Base-by-base conservation (phyloP, 1,140 invertebrate genomes). In the Drusus annulatus region DNA sequence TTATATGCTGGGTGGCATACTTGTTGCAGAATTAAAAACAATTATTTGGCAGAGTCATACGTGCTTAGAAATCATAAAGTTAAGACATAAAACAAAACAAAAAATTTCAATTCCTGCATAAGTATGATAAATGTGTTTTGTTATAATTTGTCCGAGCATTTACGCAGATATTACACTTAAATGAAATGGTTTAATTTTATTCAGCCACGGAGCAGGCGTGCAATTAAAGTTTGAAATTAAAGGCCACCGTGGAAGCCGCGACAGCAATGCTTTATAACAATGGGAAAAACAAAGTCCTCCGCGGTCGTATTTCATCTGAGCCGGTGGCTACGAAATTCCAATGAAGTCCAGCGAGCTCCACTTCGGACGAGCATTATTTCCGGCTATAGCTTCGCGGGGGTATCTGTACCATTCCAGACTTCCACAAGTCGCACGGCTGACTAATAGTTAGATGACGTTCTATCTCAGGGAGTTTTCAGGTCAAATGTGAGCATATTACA, bases 261-360 rank as follows among this genome's bases (percentile, higher is more conserved):
- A 80, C 76, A 76, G 58, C 68, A n/a, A 58, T 75, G 69, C 76
- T 81, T 81, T 81, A 78, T 78, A 68, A 76, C 73, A 65, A 25
- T 56, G 23, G 69, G 60, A 52, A 74, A 74, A 74, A 74, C 69
- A 74, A 52, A 23, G 69, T 60, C 19, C 19, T n/a, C 68, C 25
- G 16, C 51, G 36, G 6, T 52, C 68, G 71, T 78, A 81, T 74
- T 78, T 81, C 69, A 81, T 81, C 73, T 65, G 56, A 76, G 25
- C 52, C 21, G 71, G 80, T 74, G 58, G 69, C 56, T 56, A 81
- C 74, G 76, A 78, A 81, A 81, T 81, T 78, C 80, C 76, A 81
- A 81, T 78, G 80, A 81, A 77, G 63, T 81, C 68, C 65, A 69
- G 65, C 60, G 58, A 52, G 28, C n/a, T 31, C 36, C 16, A 75